These are phyloP conservation scores for Gadus chalcogrammus DNA, from an alignment of 2,113 vertebrate genomes.

Conservation along the genomic window DNA sequence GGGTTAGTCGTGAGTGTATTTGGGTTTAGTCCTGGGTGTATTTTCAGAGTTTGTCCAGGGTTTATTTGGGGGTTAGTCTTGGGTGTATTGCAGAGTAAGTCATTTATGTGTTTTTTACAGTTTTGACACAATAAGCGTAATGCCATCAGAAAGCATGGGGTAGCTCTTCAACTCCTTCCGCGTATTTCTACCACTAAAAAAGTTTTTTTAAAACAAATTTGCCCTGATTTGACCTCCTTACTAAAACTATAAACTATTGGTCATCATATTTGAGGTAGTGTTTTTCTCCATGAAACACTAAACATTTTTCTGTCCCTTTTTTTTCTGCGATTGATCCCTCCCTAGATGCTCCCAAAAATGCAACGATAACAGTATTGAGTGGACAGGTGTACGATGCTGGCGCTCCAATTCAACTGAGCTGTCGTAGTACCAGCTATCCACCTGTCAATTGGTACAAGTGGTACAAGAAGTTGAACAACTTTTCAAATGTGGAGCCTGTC, in stretches of 20 bases:
- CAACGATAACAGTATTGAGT: slow-evolving; percentile 28
- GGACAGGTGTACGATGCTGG: fast-evolving
- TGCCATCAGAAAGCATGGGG: too few species aligned
- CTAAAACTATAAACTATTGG: not conserved
- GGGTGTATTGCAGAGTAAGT: too few species aligned
- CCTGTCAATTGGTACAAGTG: slow-evolving; percentile 18
- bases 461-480: slow-evolving; percentile 28
- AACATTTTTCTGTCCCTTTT: not conserved
- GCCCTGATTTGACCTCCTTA: not conserved
- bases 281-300: too few species aligned
- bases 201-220: not conserved
- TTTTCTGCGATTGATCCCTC: not conserved
- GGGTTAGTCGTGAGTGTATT: too few species aligned
- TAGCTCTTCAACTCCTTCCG: too few species aligned
- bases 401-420: slow-evolving; percentile 41
- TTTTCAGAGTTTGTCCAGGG: too few species aligned
- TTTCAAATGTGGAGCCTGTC: fast-evolving
- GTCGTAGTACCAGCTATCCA: slow-evolving; percentile 48
- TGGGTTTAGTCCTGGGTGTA: too few species aligned
- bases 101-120: too few species aligned
- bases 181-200: not conserved
- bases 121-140: too few species aligned
- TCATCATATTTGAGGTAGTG: not conserved
- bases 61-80: too few species aligned
- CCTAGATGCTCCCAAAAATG: slow-evolving; percentile 54